Evolutionary conservation across 2,113 vertebrate species (phyloP), one percentile per base, ranked within the genome.

Genomic region (Carassius carassius): DNA sequence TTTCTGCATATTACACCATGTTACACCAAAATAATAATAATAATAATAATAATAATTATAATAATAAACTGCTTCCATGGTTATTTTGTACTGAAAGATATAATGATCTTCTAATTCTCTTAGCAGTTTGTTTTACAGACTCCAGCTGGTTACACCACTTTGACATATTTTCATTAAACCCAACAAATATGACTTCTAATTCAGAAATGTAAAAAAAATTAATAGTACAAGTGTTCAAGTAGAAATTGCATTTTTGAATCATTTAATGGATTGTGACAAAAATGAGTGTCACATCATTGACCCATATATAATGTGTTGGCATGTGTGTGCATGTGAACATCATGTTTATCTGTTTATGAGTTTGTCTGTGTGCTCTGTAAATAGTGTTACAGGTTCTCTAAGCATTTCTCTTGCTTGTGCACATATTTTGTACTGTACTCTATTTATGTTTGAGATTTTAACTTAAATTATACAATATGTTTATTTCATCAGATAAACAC

Each of bases 331-430:
- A 49, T 75, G 73, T 17, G 16, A 9, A 32, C n/a, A 49, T 47
- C n/a, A 23, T 63, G 62, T 25, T 63, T 63, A 63, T 12, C 37
- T 44, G 29, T 32, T 17, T 77, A 12, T 35, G 75, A 77, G 49
- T 58, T 76, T 41, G 32, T 56, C 23, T 78, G 54, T 51, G 74
- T 12, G 76, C 76, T 81, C 23, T 81, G 78, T 65, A 69, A 67
- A 81, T 51, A 67, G 73, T 62, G 1, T 63, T 63, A 44, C 4
- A 1, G 8, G 78, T 65, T 60, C 56, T 16, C 54, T 37, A 5
- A 37, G 32, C 32, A 58, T 37, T 60, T 60, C n/a, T 62, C 32
- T 9, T 56, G 51, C 35, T 44, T 81, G 78, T 29, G 62, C 29
- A 67, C 78, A 49, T 32, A 25, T 44, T 63, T 79, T 41, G n/a